Evolutionary conservation across 2,888 invertebrate genomes (phyloP), one percentile per base, ranked within the genome.

Genomic region (Oasisia sp.): DNA sequence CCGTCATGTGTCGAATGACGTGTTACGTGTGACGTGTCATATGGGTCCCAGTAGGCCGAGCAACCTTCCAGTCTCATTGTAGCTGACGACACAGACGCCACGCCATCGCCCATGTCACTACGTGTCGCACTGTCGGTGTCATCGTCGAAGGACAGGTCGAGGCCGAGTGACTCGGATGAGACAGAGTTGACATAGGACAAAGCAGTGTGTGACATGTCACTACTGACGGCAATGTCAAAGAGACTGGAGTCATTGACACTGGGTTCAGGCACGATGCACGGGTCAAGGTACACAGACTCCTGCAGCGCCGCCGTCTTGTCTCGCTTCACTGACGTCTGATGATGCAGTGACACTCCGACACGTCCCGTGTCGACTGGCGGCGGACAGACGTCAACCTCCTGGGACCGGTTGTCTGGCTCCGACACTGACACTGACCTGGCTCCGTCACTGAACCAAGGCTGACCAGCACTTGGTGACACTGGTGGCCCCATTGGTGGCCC

Each of bases 81-180:
- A 27, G 74, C 74, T 1, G 74, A 27, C 5, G 74, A 74, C 74
- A 74, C 74, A 7, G 27, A 27, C 27, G 74, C 19, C 19, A n/a
- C 27, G 7, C 19, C n/a, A 7, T 74, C 74, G 27, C 74, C 74
- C 3, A 19, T 74, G n/a, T 74, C 27, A 74, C 74, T 74, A 7
- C 74, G 19, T 74, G 74, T 74, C 27, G n/a, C 74, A 74, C 19
- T 74, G 74, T 74, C 74, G 7, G 74, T 74, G 14, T 74, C 74
- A 74, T 74, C 74, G 74, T 74, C 74, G 27, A 74, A 74, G n/a
- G 74, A 74, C 74, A 74, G 74, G 74, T 74, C 74, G 27, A 74
- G 74, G 27, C 74, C 74, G 7, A 74, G 74, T 74, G 74, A 74
- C 74, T 74, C 74, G 7, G 74, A 74, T n/a, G 74, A 74, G 19